Percentiles rank a stretch among this genome's conserved stretches.
phyloP scores from a whole-genome alignment of 2,113 vertebrate genomes.

The Tychaedon coryphoeus region DNA sequence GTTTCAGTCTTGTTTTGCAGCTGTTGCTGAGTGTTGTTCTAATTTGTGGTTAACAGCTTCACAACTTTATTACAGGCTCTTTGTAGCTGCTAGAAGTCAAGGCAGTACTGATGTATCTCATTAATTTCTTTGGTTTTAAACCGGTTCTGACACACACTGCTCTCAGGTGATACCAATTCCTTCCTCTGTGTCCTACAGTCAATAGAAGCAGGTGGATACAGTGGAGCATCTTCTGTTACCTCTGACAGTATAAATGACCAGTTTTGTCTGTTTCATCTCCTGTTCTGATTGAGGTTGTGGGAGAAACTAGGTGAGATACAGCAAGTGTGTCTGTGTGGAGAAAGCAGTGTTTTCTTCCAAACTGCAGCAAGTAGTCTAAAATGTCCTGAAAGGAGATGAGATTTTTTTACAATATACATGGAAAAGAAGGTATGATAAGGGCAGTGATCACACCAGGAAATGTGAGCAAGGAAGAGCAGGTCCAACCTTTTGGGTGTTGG shows the following conservation, averaged over 20 bases:
- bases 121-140: not conserved
- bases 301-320: not conserved
- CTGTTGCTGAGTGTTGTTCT: not conserved
- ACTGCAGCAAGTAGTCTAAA: not conserved
- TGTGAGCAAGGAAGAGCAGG: fast-evolving
- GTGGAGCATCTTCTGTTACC: fast-evolving
- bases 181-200: not conserved
- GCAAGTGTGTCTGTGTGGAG: not conserved
- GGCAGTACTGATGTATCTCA: not conserved
- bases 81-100: not conserved
- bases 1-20: not conserved
- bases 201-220: not conserved
- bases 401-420: not conserved
- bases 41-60: not conserved
- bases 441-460: not conserved
- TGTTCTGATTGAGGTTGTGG: not conserved
- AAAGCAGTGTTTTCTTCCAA: not conserved
- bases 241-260: not conserved
- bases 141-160: not conserved
- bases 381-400: not conserved
- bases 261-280: not conserved
- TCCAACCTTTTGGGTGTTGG: not conserved
- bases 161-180: not conserved
- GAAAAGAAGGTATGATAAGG: not conserved
- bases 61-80: not conserved